Percentiles rank a stretch among this genome's conserved stretches.
These are phyloP conservation scores for Drosophila arizonae DNA, from an alignment of 1,140 invertebrate species.

Conservation along the genomic window DNA sequence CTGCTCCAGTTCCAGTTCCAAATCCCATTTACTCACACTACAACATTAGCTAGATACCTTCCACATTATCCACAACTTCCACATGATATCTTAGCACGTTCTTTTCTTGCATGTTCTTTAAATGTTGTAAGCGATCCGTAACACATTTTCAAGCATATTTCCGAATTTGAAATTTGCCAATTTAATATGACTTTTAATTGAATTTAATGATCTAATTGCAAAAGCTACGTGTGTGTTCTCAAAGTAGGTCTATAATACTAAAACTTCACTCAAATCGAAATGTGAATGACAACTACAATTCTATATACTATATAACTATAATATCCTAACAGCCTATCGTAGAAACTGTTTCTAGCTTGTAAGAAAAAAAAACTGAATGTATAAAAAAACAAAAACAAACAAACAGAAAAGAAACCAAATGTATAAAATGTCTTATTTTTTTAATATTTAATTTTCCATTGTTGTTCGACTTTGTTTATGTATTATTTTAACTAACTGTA, in stretches of 20 bases:
- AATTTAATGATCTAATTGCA: not conserved
- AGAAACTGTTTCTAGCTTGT: conserved; percentile 63
- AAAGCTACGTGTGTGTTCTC: conserved; percentile 66
- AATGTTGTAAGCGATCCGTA: conserved; percentile 20
- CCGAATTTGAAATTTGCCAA: conserved; percentile 7
- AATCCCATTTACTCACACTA: not conserved
- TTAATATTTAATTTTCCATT: conserved; percentile 46
- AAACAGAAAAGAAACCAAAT: conserved; percentile 16
- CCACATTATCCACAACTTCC: not conserved
- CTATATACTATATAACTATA: conserved; percentile 46
- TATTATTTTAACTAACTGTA: conserved; percentile 50
- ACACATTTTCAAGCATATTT: conserved; percentile 32
- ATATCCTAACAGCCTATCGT: conserved; percentile 34
- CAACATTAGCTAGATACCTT: no score
- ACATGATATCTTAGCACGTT: conserved; percentile 17
- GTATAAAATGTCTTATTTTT: conserved; percentile 55
- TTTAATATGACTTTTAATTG: conserved; percentile 5
- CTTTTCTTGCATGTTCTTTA: conserved; percentile 26
- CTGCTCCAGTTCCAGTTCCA: not conserved
- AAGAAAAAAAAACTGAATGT: conserved; percentile 65
- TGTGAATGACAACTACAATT: conserved; percentile 52
- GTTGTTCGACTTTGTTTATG: conserved; percentile 36
- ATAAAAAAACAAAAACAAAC: conserved; percentile 16
- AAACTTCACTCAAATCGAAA: conserved; percentile 28
- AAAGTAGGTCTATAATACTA: conserved; percentile 47